Evolutionary conservation across 2,888 invertebrate species (phyloP), one percentile per base, ranked within the genome.

Genomic region (Nudaria mundana): DNA sequence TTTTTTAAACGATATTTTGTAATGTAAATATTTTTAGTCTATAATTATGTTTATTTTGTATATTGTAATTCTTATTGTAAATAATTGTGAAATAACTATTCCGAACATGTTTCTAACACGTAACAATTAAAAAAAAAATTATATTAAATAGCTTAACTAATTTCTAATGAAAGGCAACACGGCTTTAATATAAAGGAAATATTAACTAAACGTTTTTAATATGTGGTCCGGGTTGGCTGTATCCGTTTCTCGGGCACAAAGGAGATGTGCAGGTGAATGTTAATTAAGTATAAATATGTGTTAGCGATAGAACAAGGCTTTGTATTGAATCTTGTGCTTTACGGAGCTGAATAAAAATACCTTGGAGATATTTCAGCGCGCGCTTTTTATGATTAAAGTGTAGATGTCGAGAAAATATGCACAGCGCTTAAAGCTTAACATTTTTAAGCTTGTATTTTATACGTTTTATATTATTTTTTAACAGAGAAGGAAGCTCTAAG

Each of bases 281-380:
- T 84, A 84, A 85, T 85, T 83, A 84, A 81, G 79, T 78, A 75
- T 68, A 72, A 79, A 81, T 77, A 74, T 34, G 34, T 41, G 31
- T 37, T 28, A 23, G 11, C 30, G 22, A 31, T 35, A 40, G 30
- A 40, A 30, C 20, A 34, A 24, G 37, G 32, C 37, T 62, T 64
- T 63, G 63, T 65, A 48, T 54, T 62, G 54, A 30, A 56, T 63
- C 44, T 50, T 37, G 13, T 11, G 38, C 26, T 38, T 26, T 26
- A 32, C 23, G 16, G 42, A 22, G 33, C 36, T 37, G 14, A 31
- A 32, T 52, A 47, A 47, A 50, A 56, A 46, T 44, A 46, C 30
- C 34, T 33, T 18, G 30, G 40, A 43, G 56, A 48, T 33, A 56
- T 59, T 52, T 55, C 44, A 43, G 40, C 47, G 44, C 34, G 41